Percentiles rank a stretch among this genome's conserved stretches.
phyloP scores from a whole-genome alignment of 2,888 invertebrate species.

The Digitonthophagus gazella region DNA sequence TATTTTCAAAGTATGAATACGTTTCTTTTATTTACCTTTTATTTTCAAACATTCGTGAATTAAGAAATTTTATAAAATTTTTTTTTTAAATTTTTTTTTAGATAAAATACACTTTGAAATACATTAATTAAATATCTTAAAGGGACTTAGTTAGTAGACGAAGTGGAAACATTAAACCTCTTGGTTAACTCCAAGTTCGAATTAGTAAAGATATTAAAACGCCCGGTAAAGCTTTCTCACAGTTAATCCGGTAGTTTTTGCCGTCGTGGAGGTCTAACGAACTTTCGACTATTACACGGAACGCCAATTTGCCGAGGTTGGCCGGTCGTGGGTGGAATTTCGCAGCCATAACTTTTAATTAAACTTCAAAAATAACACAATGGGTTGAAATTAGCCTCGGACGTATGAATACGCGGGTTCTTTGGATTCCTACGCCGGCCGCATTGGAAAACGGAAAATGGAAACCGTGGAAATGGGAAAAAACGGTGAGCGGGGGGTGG shows the following conservation, averaged over 20 bases:
- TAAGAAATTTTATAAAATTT: too few species aligned
- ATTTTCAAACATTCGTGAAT: too few species aligned
- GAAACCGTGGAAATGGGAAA: neutral
- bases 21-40: neutral
- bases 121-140: too few species aligned
- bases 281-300: too few species aligned
- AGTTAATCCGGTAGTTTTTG: neutral
- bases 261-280: neutral
- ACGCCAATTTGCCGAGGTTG: conserved; percentile 37
- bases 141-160: neutral
- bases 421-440: neutral
- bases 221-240: neutral
- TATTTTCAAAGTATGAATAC: neutral
- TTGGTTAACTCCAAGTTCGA: neutral
- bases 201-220: neutral
- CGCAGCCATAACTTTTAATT: conserved; percentile 44
- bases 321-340: conserved; percentile 37
- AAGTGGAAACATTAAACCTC: neutral
- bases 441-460: conserved; percentile 7
- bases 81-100: too few species aligned
- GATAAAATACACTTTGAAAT: too few species aligned
- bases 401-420: conserved; percentile 26
- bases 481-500: neutral
- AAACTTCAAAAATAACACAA: conserved; percentile 45
- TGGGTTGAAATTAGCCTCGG: conserved; percentile 40